Conservation (phyloP, 2,113 vertebrate genomes). For the Tyrannus savana region DNA sequence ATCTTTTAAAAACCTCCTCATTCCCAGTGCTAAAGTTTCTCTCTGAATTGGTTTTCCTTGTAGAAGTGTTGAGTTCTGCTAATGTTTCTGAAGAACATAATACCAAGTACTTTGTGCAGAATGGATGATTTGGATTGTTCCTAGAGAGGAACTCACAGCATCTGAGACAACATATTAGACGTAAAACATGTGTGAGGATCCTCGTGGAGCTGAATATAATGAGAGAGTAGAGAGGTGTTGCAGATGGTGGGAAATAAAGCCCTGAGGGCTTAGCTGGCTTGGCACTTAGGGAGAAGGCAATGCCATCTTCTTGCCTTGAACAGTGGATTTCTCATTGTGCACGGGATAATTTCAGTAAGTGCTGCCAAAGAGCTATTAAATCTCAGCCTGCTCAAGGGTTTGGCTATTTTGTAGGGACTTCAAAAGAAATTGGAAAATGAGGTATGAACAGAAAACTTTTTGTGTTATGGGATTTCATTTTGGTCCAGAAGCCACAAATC, state of each 20-base stretch:
- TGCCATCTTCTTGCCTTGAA: background rate
- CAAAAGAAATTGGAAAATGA: conserved; percentile 39
- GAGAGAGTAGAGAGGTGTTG: background rate
- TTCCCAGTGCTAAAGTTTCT: background rate
- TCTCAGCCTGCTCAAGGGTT: background rate
- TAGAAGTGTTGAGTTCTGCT: background rate
- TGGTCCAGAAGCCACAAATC: conserved; percentile 21
- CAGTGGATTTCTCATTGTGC: background rate
- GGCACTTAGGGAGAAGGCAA: background rate
- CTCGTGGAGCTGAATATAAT: background rate
- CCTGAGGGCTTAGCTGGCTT: background rate
- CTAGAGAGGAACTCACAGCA: background rate
- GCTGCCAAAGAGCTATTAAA: background rate
- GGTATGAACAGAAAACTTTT: conserved; percentile 20
- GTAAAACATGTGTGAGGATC: background rate
- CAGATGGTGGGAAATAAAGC: background rate
- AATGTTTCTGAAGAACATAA: background rate
- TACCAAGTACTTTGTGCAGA: background rate
- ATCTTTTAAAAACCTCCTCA: background rate
- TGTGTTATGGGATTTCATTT: conserved; percentile 4
- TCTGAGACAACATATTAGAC: background rate
- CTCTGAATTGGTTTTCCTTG: background rate
- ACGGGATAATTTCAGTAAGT: background rate
- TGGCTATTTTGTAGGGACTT: background rate
- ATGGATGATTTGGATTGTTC: background rate